phyloP scores from a whole-genome alignment of 2,888 invertebrate species.

The Melinaea menophilus region DNA sequence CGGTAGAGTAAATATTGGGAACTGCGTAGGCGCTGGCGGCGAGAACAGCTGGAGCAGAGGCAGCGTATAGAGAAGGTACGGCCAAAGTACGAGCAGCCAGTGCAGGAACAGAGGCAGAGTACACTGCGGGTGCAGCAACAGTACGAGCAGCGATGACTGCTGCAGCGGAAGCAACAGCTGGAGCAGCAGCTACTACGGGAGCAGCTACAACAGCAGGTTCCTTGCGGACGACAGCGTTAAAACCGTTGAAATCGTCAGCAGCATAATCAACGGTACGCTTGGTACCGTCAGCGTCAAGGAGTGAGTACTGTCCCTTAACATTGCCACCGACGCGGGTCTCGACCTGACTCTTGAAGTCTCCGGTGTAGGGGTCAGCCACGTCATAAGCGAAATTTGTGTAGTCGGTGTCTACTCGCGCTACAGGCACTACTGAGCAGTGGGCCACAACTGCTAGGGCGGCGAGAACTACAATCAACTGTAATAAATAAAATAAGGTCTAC shows the following conservation, averaged over 20 bases:
- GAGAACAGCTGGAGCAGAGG: conserved; percentile 35
- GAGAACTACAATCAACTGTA: conserved; percentile 63
- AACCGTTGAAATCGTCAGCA: conserved; percentile 64
- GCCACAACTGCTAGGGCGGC: conserved; percentile 63
- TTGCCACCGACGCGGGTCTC: conserved; percentile 81
- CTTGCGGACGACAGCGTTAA: conserved; percentile 77
- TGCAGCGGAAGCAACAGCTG: conserved; percentile 31
- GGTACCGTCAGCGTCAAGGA: conserved; percentile 79
- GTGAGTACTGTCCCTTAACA: conserved; percentile 76
- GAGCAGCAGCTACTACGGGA: conserved; percentile 46
- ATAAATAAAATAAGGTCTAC: conserved; percentile 15
- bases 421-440: conserved; percentile 69
- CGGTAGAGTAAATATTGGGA: conserved; percentile 28
- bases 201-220: conserved; percentile 55
- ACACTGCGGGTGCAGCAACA: conserved; percentile 35
- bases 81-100: conserved; percentile 38
- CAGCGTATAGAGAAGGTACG: conserved; percentile 35
- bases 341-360: conserved; percentile 77
- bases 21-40: conserved; percentile 34
- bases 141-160: conserved; percentile 31
- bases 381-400: conserved; percentile 71
- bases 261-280: conserved; percentile 81
- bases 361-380: conserved; percentile 71
- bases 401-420: conserved; percentile 55
- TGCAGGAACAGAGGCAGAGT: conserved; percentile 40